A percentile compares a stretch with the other conserved stretches of the same genome.
These are phyloP conservation scores for Neolamprologus toae DNA, from an alignment of 2,113 vertebrate genomes.

Conservation along the genomic window DNA sequence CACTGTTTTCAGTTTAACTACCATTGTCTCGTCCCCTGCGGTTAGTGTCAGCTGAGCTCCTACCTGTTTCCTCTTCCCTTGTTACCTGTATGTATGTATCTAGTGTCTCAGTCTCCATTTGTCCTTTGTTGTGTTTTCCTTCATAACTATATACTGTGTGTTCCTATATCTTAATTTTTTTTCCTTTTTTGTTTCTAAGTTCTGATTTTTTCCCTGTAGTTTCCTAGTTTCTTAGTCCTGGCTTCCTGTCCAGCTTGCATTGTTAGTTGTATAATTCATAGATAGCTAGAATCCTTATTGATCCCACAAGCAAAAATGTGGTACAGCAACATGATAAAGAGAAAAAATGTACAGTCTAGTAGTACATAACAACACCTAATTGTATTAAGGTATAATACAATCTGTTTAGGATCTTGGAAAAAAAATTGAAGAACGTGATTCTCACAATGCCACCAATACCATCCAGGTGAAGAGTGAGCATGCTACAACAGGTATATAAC, in stretches of 20 bases:
- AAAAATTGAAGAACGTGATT: background rate
- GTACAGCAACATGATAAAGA: background rate
- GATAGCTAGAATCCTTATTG: background rate
- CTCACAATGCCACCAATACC: background rate
- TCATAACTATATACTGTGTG: background rate
- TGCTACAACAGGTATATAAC: background rate
- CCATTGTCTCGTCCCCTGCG: background rate
- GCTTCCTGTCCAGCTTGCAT: background rate
- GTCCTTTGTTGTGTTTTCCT: background rate
- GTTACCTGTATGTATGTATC: background rate
- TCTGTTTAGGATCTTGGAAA: background rate
- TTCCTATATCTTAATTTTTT: background rate
- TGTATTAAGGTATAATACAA: background rate
- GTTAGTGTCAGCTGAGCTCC: background rate
- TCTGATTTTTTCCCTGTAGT: background rate
- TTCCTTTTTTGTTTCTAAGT: background rate
- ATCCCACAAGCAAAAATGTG: background rate
- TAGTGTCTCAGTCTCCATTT: background rate
- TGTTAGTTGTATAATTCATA: background rate
- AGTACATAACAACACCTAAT: background rate
- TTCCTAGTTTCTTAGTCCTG: background rate
- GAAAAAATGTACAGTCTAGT: background rate
- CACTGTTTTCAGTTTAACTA: background rate
- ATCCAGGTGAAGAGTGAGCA: background rate
- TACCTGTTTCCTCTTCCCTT: background rate